These are phyloP conservation scores for Tautogolabrus adspersus DNA, from an alignment of 2,113 vertebrate species.

Conservation along the genomic window DNA sequence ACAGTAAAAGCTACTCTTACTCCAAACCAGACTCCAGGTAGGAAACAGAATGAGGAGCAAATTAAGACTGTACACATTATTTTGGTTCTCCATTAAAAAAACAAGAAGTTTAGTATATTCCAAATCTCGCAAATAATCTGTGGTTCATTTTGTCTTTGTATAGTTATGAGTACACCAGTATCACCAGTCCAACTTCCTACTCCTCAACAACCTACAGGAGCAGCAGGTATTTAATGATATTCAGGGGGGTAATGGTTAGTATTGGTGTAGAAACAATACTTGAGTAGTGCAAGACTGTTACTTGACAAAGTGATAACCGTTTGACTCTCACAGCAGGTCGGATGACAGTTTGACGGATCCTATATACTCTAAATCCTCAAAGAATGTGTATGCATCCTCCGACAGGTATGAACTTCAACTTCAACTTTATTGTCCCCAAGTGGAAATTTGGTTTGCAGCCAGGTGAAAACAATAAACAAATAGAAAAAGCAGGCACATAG, in stretches of 20 bases:
- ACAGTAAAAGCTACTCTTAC: constrained; percentile 58
- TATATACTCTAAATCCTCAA: constrained; percentile 58
- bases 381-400: constrained; percentile 61
- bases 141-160: constrained; percentile 55
- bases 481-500: too few relatives aligned
- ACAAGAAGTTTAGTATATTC: not conserved
- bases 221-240: constrained; percentile 57
- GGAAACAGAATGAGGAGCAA: not conserved
- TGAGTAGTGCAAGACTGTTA: not conserved
- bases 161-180: constrained; percentile 70
- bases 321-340: constrained; percentile 47
- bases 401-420: constrained; percentile 67
- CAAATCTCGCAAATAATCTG: not conserved
- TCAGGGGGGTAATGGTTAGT: not conserved
- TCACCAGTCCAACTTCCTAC: constrained; percentile 70
- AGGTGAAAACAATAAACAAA: too few relatives aligned
- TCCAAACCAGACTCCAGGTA: constrained; percentile 67
- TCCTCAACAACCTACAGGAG: constrained; percentile 70
- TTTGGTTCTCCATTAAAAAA: not conserved
- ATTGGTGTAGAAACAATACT: not conserved
- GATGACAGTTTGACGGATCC: constrained; percentile 50
- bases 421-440: too few relatives aligned
- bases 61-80: too few relatives aligned
- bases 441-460: too few relatives aligned
- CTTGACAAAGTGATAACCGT: constrained; percentile 4